A percentile compares a stretch with the other conserved stretches of the same genome.
Evolutionary conservation across 2,888 invertebrate genomes (phyloP).

Genomic region (Nudaria mundana): DNA sequence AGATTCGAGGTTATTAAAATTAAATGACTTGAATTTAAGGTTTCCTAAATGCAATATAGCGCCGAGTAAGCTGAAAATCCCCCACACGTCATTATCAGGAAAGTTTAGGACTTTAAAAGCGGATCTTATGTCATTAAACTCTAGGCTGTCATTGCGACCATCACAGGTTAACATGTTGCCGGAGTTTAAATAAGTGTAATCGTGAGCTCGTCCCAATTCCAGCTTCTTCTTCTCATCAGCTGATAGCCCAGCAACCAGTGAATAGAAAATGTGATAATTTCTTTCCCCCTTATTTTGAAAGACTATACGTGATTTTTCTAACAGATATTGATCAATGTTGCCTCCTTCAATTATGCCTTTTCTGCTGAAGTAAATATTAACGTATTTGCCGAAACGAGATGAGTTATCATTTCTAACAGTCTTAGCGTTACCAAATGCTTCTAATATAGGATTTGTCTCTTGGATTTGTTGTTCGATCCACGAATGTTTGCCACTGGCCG

Average conservation of each 20-base stretch:
- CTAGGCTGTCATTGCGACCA: constrained; percentile 91
- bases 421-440: constrained; percentile 98
- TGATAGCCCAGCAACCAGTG: constrained; percentile 91
- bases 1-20: constrained; percentile 92
- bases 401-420: constrained; percentile 98
- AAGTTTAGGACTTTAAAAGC: constrained; percentile 97
- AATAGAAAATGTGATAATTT: constrained; percentile 98
- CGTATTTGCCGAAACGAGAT: constrained; percentile 97
- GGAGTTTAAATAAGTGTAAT: constrained; percentile 91
- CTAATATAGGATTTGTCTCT: constrained; percentile 97
- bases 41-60: constrained; percentile 96
- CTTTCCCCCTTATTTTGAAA: constrained; percentile 94
- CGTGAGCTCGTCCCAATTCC: constrained; percentile 86
- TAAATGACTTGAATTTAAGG: constrained; percentile 88
- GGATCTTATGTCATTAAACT: constrained; percentile 93
- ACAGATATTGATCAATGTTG: constrained; percentile 95
- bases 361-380: constrained; percentile 92
- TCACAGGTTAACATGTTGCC: constrained; percentile 89
- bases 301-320: constrained; percentile 96
- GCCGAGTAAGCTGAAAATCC: constrained; percentile 91
- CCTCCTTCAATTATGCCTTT: constrained; percentile 95
- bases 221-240: constrained; percentile 89
- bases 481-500: constrained; percentile 96
- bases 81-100: constrained; percentile 90
- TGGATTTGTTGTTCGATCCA: constrained; percentile 99